A percentile compares a stretch with the other conserved stretches of the same genome.
phyloP scores from a whole-genome alignment of 2,888 invertebrate species.

The Eledona agricola region DNA sequence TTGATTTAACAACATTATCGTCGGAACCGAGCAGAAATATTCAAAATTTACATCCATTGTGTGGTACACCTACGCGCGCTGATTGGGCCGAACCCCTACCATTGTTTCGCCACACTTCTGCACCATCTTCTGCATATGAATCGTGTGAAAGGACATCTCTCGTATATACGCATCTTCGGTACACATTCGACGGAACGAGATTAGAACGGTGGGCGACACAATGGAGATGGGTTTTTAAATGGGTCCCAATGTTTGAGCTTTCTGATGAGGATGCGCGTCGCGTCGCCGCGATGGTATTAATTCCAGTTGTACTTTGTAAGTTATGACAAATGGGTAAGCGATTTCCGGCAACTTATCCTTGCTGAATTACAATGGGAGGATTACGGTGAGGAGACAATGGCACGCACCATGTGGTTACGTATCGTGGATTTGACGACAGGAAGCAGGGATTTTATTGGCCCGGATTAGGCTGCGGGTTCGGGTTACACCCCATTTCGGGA shows the following conservation, averaged over 20 bases:
- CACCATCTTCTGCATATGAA: slow-evolving; percentile 22
- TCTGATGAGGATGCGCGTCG: slow-evolving; percentile 4
- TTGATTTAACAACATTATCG: slow-evolving; percentile 23
- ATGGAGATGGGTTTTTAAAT: slow-evolving; percentile 5
- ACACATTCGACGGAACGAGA: not conserved
- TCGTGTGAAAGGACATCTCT: slow-evolving; percentile 7
- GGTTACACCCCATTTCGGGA: slow-evolving; percentile 12
- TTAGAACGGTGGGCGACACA: slow-evolving; percentile 1
- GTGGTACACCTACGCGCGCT: slow-evolving; percentile 20
- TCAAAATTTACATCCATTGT: slow-evolving; percentile 18
- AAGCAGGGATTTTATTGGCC: slow-evolving; percentile 31
- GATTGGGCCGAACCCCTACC: slow-evolving; percentile 20
- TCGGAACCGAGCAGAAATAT: slow-evolving; percentile 18
- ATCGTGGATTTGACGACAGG: slow-evolving; percentile 27
- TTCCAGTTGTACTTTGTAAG: slow-evolving; percentile 18
- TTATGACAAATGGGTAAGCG: slow-evolving; percentile 36
- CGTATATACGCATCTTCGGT: no score
- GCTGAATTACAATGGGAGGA: slow-evolving; percentile 34
- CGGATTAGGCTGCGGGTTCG: slow-evolving; percentile 20
- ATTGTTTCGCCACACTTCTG: slow-evolving; percentile 30
- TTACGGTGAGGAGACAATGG: slow-evolving; percentile 31
- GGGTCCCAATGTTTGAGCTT: not conserved
- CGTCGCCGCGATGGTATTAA: slow-evolving; percentile 13
- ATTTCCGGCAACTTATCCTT: slow-evolving; percentile 37
- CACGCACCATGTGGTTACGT: slow-evolving; percentile 38